Base-by-base conservation (phyloP, 2,797 vertebrate genomes). In the Clarias platycephalus region DNA sequence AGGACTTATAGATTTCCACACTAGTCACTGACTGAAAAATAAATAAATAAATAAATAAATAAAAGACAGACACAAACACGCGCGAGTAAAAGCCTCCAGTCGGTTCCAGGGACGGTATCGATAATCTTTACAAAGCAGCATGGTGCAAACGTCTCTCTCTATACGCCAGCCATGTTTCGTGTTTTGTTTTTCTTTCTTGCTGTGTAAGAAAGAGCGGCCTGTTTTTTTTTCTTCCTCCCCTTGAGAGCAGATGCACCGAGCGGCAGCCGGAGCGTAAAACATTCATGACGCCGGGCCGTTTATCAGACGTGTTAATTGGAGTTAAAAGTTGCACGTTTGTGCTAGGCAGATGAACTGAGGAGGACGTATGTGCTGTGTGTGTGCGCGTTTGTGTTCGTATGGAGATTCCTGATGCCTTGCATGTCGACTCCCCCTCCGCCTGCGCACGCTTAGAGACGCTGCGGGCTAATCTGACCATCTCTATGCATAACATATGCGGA, bases 221-320 rank as follows among this genome's bases (percentile, higher is more conserved):
- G 79, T 80, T 60, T 53, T 13, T 53, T 53, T 53, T 1, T 13
- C 8, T n/a, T n/a, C 49, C 12, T 12, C 16, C 34, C 9, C 75
- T 22, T n/a, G 40, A 62, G 80, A 86, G 82, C 75, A 82, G 86
- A 88, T 88, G 83, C 70, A 57, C 26, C 24, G 86, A 75, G 66
- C 60, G 55, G 86, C 84, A 85, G 86, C 80, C 80, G 64, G 89
- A 88, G 88, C 88, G 86, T 84, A 80, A 89, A 90, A 87, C 89
- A 88, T 88, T 87, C 79, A 87, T 88, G 88, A 89, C 77, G 78
- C 86, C 80, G 87, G 85, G 86, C 68, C 84, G 55, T 87, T 87
- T 78, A 80, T 88, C 84, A 83, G 84, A 88, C 44, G 84, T 89
- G 88, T 90, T 88, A 89, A 90, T 85, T 87, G 86, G 80, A 84